Evolutionary conservation across 2,113 vertebrate species (phyloP).

Genomic region (Protobothrops flavoviridis): DNA sequence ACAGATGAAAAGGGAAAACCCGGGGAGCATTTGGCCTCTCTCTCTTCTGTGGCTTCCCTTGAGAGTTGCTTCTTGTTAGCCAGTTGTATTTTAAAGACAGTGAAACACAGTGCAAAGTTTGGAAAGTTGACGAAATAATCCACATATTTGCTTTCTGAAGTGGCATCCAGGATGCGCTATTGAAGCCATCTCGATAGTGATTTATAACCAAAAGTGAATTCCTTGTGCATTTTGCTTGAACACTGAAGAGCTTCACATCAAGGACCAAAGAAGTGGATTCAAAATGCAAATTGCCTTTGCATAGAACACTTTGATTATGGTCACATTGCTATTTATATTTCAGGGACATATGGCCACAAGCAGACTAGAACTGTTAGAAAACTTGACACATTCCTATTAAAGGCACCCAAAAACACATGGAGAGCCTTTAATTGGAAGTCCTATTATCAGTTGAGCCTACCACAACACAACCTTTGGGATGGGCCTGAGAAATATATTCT

Average conservation of each 20-base stretch:
- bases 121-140: background rate
- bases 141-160: background rate
- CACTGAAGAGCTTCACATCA: background rate
- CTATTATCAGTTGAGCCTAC: background rate
- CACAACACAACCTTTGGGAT: background rate
- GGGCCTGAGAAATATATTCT: background rate
- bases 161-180: background rate
- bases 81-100: background rate
- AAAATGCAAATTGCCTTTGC: background rate
- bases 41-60: background rate
- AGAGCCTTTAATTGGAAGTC: background rate
- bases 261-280: background rate
- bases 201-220: background rate
- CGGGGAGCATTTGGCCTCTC: background rate
- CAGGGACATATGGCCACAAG: background rate
- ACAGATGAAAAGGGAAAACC: conserved; percentile 15
- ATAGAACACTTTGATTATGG: background rate
- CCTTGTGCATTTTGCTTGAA: background rate
- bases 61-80: conserved; percentile 5
- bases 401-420: background rate
- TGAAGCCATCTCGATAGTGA: background rate
- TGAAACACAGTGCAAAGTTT: background rate
- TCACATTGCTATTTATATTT: background rate
- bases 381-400: background rate
- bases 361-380: background rate